Evolutionary conservation across 2,797 vertebrate genomes (phyloP).

Genomic region (Chaetodon trifasciatus): DNA sequence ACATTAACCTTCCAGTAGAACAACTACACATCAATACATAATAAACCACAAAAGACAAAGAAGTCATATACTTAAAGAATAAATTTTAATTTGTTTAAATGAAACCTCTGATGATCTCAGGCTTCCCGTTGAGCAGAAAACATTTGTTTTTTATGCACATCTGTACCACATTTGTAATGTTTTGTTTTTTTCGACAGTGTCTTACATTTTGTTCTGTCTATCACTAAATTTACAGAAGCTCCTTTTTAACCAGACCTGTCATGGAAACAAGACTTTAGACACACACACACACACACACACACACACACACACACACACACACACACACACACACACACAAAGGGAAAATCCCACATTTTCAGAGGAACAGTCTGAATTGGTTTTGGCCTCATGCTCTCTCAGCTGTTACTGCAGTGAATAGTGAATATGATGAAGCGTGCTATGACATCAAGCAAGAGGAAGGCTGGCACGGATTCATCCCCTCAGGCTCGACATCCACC

Average conservation of each 20-base stretch:
- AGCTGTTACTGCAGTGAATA: conserved; percentile 65
- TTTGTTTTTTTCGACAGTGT: background rate
- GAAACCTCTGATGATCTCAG: background rate
- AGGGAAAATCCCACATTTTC: conserved; percentile 2
- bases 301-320: conserved; percentile 14
- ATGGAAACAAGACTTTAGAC: conserved; percentile 4
- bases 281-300: conserved; percentile 7
- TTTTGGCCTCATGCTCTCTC: conserved; percentile 48
- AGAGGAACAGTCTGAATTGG: conserved; percentile 7
- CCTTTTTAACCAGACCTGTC: conserved; percentile 21
- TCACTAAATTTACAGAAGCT: conserved; percentile 21
- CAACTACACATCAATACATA: background rate
- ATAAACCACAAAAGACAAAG: background rate
- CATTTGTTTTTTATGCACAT: background rate
- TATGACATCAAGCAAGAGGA: conserved; percentile 58
- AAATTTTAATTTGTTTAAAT: background rate
- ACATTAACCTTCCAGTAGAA: background rate
- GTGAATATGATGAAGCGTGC: conserved; percentile 42
- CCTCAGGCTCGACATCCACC: conserved; percentile 30
- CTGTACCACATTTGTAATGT: background rate
- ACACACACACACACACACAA: conserved; percentile 8
- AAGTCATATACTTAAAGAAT: background rate
- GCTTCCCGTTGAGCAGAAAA: background rate
- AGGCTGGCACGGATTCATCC: conserved; percentile 40
- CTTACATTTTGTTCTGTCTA: background rate